These are phyloP conservation scores for Platycheirus rosarum DNA, from an alignment of 2,888 invertebrate genomes.

Conservation along the genomic window DNA sequence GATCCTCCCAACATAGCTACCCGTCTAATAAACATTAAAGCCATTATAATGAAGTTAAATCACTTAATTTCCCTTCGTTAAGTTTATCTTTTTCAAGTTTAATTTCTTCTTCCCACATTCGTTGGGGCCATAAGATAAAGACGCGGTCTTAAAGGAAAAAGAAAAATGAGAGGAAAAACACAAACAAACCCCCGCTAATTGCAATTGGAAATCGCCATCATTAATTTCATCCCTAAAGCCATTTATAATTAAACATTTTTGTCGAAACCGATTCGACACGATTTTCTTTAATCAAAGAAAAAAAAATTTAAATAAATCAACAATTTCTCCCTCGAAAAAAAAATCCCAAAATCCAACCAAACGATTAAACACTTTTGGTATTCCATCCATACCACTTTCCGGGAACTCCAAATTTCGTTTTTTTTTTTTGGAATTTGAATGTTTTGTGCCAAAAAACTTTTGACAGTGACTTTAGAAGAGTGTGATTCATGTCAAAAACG, in stretches of 20 bases:
- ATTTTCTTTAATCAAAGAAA: slow-evolving; percentile 34
- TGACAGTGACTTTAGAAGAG: slow-evolving; percentile 2
- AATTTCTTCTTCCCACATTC: background rate
- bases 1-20: slow-evolving; percentile 10
- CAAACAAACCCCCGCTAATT: slow-evolving; percentile 40
- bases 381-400: background rate
- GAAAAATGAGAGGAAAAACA: background rate
- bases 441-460: slow-evolving; percentile 37
- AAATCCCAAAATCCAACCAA: slow-evolving; percentile 33
- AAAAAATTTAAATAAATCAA: slow-evolving; percentile 68
- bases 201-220: slow-evolving; percentile 54
- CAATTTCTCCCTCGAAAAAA: slow-evolving; percentile 41
- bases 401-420: background rate
- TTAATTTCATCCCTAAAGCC: slow-evolving; percentile 56
- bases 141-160: background rate
- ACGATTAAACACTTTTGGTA: slow-evolving; percentile 63
- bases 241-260: slow-evolving; percentile 61
- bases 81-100: slow-evolving; percentile 20
- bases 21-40: slow-evolving; percentile 14
- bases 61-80: slow-evolving; percentile 30
- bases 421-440: background rate
- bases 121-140: slow-evolving; percentile 30
- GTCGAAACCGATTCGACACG: slow-evolving; percentile 51
- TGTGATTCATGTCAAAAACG: slow-evolving; percentile 55
- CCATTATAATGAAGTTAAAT: slow-evolving; percentile 45